Conservation (phyloP, 1,140 invertebrate species). For the Meteorus sp. region DNA sequence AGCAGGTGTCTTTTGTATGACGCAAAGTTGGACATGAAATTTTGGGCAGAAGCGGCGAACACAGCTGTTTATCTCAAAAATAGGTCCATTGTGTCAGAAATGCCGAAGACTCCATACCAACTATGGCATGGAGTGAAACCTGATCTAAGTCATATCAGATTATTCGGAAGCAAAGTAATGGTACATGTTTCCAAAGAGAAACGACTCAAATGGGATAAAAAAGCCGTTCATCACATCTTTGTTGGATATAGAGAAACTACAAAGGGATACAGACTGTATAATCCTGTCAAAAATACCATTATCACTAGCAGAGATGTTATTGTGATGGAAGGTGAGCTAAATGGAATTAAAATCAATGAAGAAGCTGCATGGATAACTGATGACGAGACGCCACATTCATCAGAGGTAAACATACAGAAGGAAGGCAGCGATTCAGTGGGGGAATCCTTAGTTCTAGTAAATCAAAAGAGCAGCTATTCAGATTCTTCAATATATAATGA, state of each 20-base stretch:
- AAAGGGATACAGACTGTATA: slow-evolving; percentile 44
- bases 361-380: neutral
- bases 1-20: slow-evolving; percentile 46
- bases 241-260: slow-evolving; percentile 42
- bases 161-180: slow-evolving; percentile 38
- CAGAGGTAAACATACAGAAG: no score
- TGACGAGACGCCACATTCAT: no score
- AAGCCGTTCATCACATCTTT: slow-evolving; percentile 34
- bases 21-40: slow-evolving; percentile 26
- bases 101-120: slow-evolving; percentile 44
- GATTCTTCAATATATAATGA: no score
- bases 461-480: no score
- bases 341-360: no score
- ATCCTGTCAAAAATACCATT: slow-evolving; percentile 35
- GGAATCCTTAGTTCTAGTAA: no score
- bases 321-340: slow-evolving; percentile 2
- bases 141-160: slow-evolving; percentile 37
- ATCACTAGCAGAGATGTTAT: slow-evolving; percentile 28
- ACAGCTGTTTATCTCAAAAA: slow-evolving; percentile 39
- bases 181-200: slow-evolving; percentile 32
- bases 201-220: slow-evolving; percentile 39
- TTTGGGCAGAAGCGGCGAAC: slow-evolving; percentile 50
- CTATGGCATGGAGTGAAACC: slow-evolving; percentile 43
- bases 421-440: no score
- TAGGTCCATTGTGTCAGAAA: slow-evolving; percentile 12